Base-by-base conservation (phyloP, 2,113 vertebrate species). In the Oreochromis tanganicae region DNA sequence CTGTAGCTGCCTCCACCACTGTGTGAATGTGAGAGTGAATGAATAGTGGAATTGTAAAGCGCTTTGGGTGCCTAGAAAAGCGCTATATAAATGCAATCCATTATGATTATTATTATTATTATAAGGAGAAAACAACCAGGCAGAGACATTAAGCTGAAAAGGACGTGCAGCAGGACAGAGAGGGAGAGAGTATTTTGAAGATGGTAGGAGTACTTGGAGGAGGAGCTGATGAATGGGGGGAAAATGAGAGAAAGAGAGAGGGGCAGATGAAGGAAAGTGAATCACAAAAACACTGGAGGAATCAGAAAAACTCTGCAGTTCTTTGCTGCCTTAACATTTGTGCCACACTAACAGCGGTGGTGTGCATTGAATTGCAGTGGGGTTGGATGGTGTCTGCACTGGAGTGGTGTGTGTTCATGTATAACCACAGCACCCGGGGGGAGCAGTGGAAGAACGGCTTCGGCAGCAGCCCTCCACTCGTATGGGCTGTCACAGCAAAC, bases 331-430 rank as follows among this genome's bases (percentile, higher is more conserved):
- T 68, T 0, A 71, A 43, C n/a, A 43, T 71, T 1, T 16, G n/a
- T 43, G 38, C 12, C 66, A 43, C 66, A 16, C 36, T 71, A 24
- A 43, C 66, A 71, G 66, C 1, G n/a, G 66, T 0, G n/a, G 52
- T 21, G n/a, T 86, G 52, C 5, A 1, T 29, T 27, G 21, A 71
- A 1, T 84, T 86, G 2, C 78, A 96, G 95, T 95, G 92, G 91
- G 96, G 96, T 5, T 96, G 95, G 93, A 84, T 96, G 87, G 91
- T 96, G 86, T 90, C 93, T 11, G 83, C 95, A 2, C 4, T 96
- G 73, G 87, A 89, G 4, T 1, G 27, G 1, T 59, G 27, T 27
- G 55, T 59, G 57, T 17, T 32, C 57, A 59, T 17, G 14, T 0
- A 32, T 59, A 59, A 59, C 57, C 27, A 59, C 57, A 59, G 32